Conservation (phyloP, 2,888 invertebrate species). For the Cinara cedri region DNA sequence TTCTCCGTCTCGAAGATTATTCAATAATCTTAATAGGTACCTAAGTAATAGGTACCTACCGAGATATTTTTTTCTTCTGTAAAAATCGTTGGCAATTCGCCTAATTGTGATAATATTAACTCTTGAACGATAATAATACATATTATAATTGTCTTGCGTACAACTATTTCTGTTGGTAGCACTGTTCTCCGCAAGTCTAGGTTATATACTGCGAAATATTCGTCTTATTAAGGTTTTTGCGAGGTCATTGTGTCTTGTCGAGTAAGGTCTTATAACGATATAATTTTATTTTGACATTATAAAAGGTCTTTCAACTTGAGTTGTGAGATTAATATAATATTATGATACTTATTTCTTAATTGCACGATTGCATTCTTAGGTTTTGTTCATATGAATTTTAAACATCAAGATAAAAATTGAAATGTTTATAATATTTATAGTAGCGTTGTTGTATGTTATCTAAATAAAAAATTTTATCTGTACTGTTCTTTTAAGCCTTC, state of each 20-base stretch:
- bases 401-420: neutral
- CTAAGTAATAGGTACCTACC: too few relatives aligned
- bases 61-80: neutral
- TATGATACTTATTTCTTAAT: neutral
- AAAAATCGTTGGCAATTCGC: neutral
- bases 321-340: neutral
- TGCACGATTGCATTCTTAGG: neutral
- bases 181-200: slow-evolving; percentile 22
- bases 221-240: slow-evolving; percentile 16
- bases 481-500: too few relatives aligned
- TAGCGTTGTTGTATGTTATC: too few relatives aligned
- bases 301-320: slow-evolving; percentile 30
- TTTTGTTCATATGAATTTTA: neutral
- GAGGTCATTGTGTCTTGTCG: slow-evolving; percentile 28
- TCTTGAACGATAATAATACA: neutral
- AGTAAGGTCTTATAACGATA: slow-evolving; percentile 13
- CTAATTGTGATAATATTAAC: slow-evolving; percentile 1
- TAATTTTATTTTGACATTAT: slow-evolving; percentile 12
- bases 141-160: neutral
- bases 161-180: slow-evolving; percentile 20
- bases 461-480: too few relatives aligned
- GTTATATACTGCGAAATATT: slow-evolving; percentile 31
- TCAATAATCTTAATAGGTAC: neutral
- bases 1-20: neutral
- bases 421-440: too few relatives aligned